Percentiles rank a stretch among this genome's conserved stretches.
Conservation (phyloP, 2,113 vertebrate genomes). For the Platycercus adscitus region DNA sequence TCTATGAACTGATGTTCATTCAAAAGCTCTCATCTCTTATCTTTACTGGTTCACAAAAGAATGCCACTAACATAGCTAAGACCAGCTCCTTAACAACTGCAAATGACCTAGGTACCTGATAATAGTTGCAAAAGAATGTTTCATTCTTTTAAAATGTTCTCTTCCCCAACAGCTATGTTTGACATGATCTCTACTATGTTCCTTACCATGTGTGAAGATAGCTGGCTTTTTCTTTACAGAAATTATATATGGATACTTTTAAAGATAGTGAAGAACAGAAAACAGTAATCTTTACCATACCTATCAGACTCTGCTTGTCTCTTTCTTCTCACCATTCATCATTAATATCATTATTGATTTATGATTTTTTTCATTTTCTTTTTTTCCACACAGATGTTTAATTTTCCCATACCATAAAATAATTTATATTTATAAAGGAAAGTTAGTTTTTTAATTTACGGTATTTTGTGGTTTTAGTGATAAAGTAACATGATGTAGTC, state of each 20-base stretch:
- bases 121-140: not conserved
- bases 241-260: not conserved
- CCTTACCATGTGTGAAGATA: rapidly evolving
- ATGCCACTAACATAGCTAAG: not conserved
- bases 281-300: not conserved
- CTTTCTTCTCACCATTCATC: not conserved
- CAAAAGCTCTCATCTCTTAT: not conserved
- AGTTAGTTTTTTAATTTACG: not conserved
- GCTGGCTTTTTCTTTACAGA: not conserved
- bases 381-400: not conserved
- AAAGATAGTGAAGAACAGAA: not conserved
- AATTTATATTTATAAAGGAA: not conserved
- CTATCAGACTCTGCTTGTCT: not conserved
- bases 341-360: not conserved
- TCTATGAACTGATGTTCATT: not conserved
- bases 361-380: not conserved
- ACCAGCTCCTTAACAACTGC: not conserved
- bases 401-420: not conserved
- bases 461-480: not conserved
- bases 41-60: not conserved
- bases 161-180: not conserved
- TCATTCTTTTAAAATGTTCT: not conserved
- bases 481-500: not conserved
- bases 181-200: not conserved
- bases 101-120: not conserved